A percentile compares a stretch with the other conserved stretches of the same genome.
These are phyloP conservation scores for Zhengitettix transpicula DNA, from an alignment of 2,888 invertebrate genomes.

Conservation along the genomic window DNA sequence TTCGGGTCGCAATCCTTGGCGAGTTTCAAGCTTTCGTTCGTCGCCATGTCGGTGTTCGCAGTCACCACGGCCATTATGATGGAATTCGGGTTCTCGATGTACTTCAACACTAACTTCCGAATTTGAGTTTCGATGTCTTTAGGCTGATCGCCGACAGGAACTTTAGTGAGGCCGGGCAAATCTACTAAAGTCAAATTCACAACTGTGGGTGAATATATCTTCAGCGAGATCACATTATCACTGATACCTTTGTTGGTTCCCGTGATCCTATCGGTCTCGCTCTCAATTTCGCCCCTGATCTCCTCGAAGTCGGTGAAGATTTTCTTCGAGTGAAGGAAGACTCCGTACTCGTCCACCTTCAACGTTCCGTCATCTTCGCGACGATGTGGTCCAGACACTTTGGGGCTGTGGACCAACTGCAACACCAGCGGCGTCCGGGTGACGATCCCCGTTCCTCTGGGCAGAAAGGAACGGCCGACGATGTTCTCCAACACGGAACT, in stretches of 20 bases:
- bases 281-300: constrained; percentile 81
- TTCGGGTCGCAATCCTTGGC: constrained; percentile 92
- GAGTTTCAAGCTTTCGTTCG: constrained; percentile 91
- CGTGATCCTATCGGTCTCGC: constrained; percentile 86
- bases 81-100: constrained; percentile 92
- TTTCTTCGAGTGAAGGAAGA: too few relatives aligned
- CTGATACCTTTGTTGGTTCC: constrained; percentile 95
- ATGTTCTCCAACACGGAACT: too few relatives aligned
- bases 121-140: constrained; percentile 94
- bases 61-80: constrained; percentile 97
- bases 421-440: too few relatives aligned
- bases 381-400: too few relatives aligned
- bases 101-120: constrained; percentile 68
- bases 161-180: too few relatives aligned
- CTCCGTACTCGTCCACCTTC: too few relatives aligned
- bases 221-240: constrained; percentile 85
- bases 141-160: constrained; percentile 98
- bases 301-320: constrained; percentile 89
- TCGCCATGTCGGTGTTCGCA: constrained; percentile 98
- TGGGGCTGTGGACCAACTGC: too few relatives aligned
- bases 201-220: too few relatives aligned
- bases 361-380: too few relatives aligned
- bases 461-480: too few relatives aligned
- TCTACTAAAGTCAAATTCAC: too few relatives aligned
- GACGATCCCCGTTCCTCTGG: too few relatives aligned